A percentile compares a stretch with the other conserved stretches of the same genome.
These are phyloP conservation scores for Campodea augens DNA, from an alignment of 1,140 invertebrate genomes.

Conservation along the genomic window DNA sequence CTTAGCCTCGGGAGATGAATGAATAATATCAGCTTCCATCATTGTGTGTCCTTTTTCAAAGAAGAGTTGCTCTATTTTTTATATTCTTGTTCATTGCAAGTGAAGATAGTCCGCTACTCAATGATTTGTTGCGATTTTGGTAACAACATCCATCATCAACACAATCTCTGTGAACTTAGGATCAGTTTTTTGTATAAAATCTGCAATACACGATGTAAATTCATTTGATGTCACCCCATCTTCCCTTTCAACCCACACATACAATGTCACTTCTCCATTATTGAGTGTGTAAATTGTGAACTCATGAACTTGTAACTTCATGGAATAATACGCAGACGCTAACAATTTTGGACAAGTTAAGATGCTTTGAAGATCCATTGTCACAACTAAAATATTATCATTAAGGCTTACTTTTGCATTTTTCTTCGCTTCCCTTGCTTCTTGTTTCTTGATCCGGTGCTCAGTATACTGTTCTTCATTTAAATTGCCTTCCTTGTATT, in stretches of 20 bases:
- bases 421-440: background rate
- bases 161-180: background rate
- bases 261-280: slow-evolving; percentile 15
- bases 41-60: slow-evolving; percentile 20
- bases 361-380: slow-evolving; percentile 4
- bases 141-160: slow-evolving; percentile 3
- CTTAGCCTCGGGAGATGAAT: slow-evolving; percentile 14
- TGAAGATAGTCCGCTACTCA: background rate
- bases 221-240: slow-evolving; percentile 10
- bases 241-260: slow-evolving; percentile 19
- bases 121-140: slow-evolving; percentile 2
- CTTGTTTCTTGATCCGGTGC: background rate
- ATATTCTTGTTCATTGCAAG: background rate
- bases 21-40: slow-evolving; percentile 20
- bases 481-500: background rate
- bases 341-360: background rate
- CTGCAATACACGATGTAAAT: background rate
- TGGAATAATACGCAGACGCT: slow-evolving; percentile 16
- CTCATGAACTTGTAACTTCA: slow-evolving; percentile 17
- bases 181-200: slow-evolving; percentile 1
- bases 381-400: background rate
- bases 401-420: background rate
- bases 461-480: background rate
- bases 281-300: slow-evolving; percentile 15
- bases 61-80: background rate